phyloP scores from a whole-genome alignment of 2,113 vertebrate species.

The Sprattus sprattus region DNA sequence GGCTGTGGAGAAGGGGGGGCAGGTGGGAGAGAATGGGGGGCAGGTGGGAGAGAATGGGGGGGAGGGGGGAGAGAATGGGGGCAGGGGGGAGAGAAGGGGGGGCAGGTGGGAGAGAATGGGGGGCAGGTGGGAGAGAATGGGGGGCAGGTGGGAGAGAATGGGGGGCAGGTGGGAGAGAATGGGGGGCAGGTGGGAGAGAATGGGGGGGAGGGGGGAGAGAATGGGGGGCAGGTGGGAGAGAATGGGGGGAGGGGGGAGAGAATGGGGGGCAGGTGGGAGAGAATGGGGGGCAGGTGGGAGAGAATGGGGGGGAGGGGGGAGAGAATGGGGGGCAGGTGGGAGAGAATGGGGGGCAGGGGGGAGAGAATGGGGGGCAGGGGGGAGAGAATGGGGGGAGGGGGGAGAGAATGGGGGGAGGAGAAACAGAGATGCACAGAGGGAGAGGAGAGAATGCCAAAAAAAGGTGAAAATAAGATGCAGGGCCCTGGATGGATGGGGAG shows the following conservation, averaged over 20 bases:
- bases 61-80: neutral
- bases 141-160: neutral
- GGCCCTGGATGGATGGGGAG: neutral
- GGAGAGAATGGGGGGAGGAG: neutral
- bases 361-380: neutral
- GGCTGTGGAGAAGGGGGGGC: neutral
- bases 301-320: neutral
- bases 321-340: neutral
- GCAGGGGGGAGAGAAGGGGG: neutral
- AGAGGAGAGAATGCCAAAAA: neutral
- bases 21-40: neutral
- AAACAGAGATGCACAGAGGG: neutral
- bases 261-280: neutral
- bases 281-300: neutral
- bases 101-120: too few relatives aligned
- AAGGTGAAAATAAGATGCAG: conserved; percentile 17
- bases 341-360: neutral
- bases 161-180: neutral
- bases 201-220: neutral
- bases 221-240: neutral
- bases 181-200: neutral
- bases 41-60: neutral
- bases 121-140: neutral
- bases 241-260: neutral
- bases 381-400: neutral